A percentile compares a stretch with the other conserved stretches of the same genome.
Evolutionary conservation across 1,140 invertebrate species (phyloP).

Genomic region (Diachasma alloeum): DNA sequence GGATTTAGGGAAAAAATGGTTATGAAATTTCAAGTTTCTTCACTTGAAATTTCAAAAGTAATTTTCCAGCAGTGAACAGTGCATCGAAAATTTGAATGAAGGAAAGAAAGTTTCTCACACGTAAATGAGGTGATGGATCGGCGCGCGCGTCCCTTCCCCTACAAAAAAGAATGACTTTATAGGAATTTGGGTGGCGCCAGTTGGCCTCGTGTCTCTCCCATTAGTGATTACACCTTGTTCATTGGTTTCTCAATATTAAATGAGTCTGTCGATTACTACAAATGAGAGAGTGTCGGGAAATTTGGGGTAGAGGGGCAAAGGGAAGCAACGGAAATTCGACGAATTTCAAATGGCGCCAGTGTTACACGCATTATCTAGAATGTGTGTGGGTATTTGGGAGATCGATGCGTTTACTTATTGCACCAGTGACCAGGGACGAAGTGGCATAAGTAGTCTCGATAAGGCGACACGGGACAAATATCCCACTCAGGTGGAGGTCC

Average conservation of each 20-base stretch:
- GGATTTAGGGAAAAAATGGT: too few species aligned
- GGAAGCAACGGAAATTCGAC: not conserved
- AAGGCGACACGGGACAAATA: constrained; percentile 43
- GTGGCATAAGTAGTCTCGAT: constrained; percentile 44
- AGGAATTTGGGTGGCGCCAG: too few species aligned
- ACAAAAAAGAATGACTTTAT: too few species aligned
- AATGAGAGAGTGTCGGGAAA: not conserved
- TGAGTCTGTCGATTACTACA: not conserved
- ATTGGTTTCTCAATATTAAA: not conserved
- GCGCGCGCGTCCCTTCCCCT: too few species aligned
- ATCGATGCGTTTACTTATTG: constrained; percentile 44
- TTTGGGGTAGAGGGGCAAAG: not conserved
- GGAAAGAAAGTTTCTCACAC: too few species aligned
- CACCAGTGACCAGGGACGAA: constrained; percentile 20
- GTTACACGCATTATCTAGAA: not conserved
- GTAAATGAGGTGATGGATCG: too few species aligned
- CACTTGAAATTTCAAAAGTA: too few species aligned
- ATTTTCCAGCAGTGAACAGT: too few species aligned
- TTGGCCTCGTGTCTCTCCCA: too few species aligned
- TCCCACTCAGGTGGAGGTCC: constrained; percentile 35
- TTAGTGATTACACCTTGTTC: too few species aligned
- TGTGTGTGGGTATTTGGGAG: constrained; percentile 20
- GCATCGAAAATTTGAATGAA: too few species aligned
- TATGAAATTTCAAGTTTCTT: too few species aligned
- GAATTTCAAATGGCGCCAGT: constrained; percentile 1